Conservation (phyloP, 2,113 vertebrate genomes). For the Crotalus horridus region DNA sequence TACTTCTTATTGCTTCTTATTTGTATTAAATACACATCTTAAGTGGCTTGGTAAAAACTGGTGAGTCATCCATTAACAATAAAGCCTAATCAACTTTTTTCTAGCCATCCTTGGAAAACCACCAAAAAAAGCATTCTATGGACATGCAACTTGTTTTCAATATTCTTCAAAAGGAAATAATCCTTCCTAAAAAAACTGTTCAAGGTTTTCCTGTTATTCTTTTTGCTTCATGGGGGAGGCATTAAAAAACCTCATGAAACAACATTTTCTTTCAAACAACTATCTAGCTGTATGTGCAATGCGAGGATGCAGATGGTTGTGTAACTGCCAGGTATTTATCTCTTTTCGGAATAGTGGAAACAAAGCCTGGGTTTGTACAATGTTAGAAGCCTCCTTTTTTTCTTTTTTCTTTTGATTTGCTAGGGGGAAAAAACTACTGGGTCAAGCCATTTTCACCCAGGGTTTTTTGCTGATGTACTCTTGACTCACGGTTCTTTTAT, state of each 20-base stretch:
- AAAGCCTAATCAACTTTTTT: neutral
- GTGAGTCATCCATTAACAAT: neutral
- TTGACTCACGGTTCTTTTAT: neutral
- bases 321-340: neutral
- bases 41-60: neutral
- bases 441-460: neutral
- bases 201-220: constrained; percentile 31
- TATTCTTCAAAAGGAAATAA: neutral
- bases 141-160: neutral
- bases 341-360: neutral
- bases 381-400: neutral
- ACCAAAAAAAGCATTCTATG: neutral
- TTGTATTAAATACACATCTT: neutral
- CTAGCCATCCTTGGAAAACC: neutral
- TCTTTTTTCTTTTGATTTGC: neutral
- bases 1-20: neutral
- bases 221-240: neutral
- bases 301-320: neutral
- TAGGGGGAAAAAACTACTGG: neutral
- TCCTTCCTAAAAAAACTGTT: neutral
- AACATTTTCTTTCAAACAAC: neutral
- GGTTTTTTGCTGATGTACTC: neutral
- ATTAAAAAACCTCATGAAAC: neutral
- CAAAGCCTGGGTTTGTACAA: neutral
- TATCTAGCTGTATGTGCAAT: neutral